Evolutionary conservation across 2,888 invertebrate species (phyloP).

Genomic region (Mayetiola destructor): DNA sequence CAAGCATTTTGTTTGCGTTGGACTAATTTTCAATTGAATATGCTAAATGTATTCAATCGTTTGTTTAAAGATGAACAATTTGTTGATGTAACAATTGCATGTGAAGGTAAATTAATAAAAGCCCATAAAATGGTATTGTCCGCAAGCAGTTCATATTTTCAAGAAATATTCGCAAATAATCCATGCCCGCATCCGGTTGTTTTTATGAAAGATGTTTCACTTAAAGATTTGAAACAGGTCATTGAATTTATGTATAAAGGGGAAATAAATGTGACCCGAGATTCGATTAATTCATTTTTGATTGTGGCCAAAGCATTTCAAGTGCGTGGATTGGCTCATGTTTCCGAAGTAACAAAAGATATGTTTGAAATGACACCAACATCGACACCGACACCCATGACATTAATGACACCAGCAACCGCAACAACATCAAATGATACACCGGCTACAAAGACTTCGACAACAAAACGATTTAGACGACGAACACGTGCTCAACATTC

Average conservation of each 20-base stretch:
- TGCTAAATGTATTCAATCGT: slow-evolving; percentile 69
- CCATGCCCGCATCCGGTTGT: slow-evolving; percentile 89
- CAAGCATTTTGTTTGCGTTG: slow-evolving; percentile 84
- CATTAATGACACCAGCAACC: not conserved
- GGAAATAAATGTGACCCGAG: slow-evolving; percentile 88
- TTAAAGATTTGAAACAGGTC: slow-evolving; percentile 75
- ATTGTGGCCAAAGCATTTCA: slow-evolving; percentile 77
- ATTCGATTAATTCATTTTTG: slow-evolving; percentile 72
- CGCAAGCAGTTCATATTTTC: slow-evolving; percentile 88
- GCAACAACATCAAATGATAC: not conserved
- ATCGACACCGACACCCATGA: too few species aligned
- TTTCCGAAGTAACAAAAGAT: too few species aligned
- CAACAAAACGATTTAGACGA: not conserved
- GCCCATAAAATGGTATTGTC: slow-evolving; percentile 89
- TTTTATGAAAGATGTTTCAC: slow-evolving; percentile 82
- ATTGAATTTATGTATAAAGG: slow-evolving; percentile 94
- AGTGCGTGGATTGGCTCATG: slow-evolving; percentile 57
- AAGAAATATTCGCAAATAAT: slow-evolving; percentile 76
- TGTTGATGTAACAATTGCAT: slow-evolving; percentile 82
- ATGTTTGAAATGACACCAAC: too few species aligned
- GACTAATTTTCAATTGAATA: slow-evolving; percentile 85
- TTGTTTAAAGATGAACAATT: slow-evolving; percentile 76
- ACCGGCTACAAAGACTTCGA: too few species aligned
- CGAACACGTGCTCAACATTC: not conserved
- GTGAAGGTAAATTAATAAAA: slow-evolving; percentile 71